phyloP scores from a whole-genome alignment of 2,888 invertebrate genomes.

The Minunthozetes semirufus region DNA sequence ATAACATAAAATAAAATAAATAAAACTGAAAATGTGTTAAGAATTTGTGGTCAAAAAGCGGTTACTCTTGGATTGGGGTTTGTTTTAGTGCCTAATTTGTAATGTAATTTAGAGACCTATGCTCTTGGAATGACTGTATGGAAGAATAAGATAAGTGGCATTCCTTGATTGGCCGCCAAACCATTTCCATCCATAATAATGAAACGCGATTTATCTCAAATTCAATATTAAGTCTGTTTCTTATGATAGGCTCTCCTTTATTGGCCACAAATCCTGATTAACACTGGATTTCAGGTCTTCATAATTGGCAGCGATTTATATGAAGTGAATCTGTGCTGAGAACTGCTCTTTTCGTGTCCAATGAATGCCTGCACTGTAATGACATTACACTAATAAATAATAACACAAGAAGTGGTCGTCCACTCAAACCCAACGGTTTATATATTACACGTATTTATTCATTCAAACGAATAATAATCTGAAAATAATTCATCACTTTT shows the following conservation, averaged over 20 bases:
- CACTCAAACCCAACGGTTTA: not conserved
- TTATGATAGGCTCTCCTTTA: not conserved
- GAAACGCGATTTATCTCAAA: not conserved
- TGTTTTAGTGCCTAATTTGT: not conserved
- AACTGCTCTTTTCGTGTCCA: not conserved
- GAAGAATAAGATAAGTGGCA: not conserved
- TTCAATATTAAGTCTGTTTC: conserved; percentile 6
- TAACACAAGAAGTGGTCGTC: not conserved
- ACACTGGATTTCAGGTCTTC: not conserved
- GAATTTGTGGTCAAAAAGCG: too few species aligned
- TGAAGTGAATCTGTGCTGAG: not conserved
- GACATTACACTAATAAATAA: not conserved
- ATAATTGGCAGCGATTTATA: not conserved
- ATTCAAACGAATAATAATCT: not conserved
- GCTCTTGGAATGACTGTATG: not conserved
- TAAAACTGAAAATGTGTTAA: too few species aligned
- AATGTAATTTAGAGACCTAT: not conserved
- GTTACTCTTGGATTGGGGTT: not conserved
- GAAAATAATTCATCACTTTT: too few species aligned
- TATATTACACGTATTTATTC: not conserved
- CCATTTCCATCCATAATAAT: conserved; percentile 4
- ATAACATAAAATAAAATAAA: too few species aligned
- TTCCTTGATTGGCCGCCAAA: not conserved
- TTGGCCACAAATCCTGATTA: conserved; percentile 19
- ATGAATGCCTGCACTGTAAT: not conserved